phyloP scores from a whole-genome alignment of 2,797 vertebrate species.

The Dipus sagitta region DNA sequence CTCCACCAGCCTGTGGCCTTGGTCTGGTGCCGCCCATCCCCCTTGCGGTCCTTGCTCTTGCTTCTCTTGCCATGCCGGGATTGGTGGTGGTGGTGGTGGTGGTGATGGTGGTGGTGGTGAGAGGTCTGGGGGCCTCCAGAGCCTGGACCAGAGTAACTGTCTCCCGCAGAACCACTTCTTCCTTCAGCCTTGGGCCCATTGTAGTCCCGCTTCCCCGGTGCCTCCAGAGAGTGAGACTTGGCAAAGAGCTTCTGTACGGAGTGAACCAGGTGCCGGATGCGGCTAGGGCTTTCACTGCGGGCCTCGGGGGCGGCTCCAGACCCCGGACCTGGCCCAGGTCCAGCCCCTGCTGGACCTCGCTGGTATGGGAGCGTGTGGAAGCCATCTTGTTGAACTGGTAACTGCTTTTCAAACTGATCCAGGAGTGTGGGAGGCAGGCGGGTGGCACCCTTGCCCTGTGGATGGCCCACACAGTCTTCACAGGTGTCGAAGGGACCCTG shows the following conservation, averaged over 20 bases:
- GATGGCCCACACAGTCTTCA: constrained; percentile 94
- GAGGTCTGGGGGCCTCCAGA: constrained; percentile 86
- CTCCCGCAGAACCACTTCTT: constrained; percentile 88
- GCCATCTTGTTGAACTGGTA: constrained; percentile 97
- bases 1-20: constrained; percentile 98
- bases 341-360: constrained; percentile 85
- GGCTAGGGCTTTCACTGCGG: constrained; percentile 98
- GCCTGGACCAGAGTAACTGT: constrained; percentile 86
- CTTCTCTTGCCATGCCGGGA: constrained; percentile 91
- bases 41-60: constrained; percentile 91
- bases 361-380: constrained; percentile 99
- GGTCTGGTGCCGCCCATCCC: constrained; percentile 90
- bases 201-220: constrained; percentile 96
- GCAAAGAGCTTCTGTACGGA: constrained; percentile 99
- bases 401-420: constrained; percentile 99
- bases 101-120: constrained; percentile 92
- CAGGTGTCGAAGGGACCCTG: constrained; percentile 96
- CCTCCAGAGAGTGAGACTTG: constrained; percentile 98
- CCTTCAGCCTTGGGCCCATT: constrained; percentile 95
- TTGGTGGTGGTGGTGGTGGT: constrained; percentile 90
- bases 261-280: constrained; percentile 98
- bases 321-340: constrained; percentile 68
- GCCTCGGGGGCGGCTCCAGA: constrained; percentile 89
- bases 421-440: constrained; percentile 95
- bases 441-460: constrained; percentile 93